phyloP scores from a whole-genome alignment of 1,140 invertebrate genomes.

The Atta texana region DNA sequence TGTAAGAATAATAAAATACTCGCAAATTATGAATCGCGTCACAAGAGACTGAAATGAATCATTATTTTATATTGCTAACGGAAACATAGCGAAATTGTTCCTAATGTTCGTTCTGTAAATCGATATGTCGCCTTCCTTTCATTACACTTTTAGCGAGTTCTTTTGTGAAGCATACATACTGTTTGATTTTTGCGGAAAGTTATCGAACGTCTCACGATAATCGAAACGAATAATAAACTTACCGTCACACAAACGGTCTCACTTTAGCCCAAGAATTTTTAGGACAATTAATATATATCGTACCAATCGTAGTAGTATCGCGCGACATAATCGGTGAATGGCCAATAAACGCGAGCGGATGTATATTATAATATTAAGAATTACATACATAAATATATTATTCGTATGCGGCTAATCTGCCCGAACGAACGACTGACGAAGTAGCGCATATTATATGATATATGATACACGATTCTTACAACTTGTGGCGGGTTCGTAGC shows the following conservation, averaged over 20 bases:
- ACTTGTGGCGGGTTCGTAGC: constrained; percentile 48
- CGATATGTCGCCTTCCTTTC: constrained; percentile 17
- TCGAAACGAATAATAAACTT: constrained; percentile 42
- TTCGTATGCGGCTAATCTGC: constrained; percentile 60
- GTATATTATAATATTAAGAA: constrained; percentile 44
- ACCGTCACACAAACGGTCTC: constrained; percentile 13
- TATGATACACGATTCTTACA: constrained; percentile 48
- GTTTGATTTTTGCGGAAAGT: constrained; percentile 16
- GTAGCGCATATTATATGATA: constrained; percentile 42
- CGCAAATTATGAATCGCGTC: constrained; percentile 31
- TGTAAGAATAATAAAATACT: not conserved
- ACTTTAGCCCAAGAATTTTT: constrained; percentile 32
- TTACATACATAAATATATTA: constrained; percentile 42
- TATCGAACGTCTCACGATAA: constrained; percentile 47
- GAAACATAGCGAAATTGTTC: constrained; percentile 37
- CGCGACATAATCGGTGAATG: constrained; percentile 53
- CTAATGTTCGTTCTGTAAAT: constrained; percentile 32
- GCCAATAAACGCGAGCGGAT: constrained; percentile 35
- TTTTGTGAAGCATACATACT: not conserved
- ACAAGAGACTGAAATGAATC: constrained; percentile 57
- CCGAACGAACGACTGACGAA: constrained; percentile 62
- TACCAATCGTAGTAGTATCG: constrained; percentile 38
- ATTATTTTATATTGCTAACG: constrained; percentile 40
- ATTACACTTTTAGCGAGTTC: constrained; percentile 22
- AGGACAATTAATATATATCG: constrained; percentile 55